phyloP scores from a whole-genome alignment of 2,113 vertebrate species.

The Hymenochirus boettgeri region DNA sequence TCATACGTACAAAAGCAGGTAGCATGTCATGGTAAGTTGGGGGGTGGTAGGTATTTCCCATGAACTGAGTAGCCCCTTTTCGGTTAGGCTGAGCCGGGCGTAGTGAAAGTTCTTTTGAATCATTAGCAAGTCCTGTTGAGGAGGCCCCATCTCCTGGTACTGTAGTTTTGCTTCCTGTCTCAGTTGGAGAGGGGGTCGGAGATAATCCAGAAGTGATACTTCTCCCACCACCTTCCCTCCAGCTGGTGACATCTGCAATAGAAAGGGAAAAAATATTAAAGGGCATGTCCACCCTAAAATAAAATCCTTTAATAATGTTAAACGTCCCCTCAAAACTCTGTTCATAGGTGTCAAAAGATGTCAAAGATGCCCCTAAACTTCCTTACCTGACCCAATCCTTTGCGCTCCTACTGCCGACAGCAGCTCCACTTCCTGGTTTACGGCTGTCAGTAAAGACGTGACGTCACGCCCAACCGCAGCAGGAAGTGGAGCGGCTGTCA shows the following conservation, averaged over 20 bases:
- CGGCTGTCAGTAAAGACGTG: too few species aligned
- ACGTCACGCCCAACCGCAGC: too few species aligned
- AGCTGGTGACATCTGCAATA: constrained; percentile 91
- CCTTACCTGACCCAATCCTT: too few species aligned
- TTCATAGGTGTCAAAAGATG: too few species aligned
- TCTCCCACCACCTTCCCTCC: constrained; percentile 98
- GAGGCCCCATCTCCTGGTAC: constrained; percentile 69
- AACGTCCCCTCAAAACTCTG: too few species aligned
- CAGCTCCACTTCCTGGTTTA: too few species aligned
- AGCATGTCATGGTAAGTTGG: constrained; percentile 96
- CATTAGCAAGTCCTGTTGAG: constrained; percentile 64
- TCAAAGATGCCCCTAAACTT: too few species aligned
- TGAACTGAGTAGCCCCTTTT: constrained; percentile 75
- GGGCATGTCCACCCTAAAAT: too few species aligned
- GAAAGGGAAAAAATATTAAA: constrained; percentile 31
- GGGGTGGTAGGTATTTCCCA: constrained; percentile 82
- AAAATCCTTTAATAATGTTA: too few species aligned
- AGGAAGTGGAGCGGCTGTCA: too few species aligned
- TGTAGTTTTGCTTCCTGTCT: constrained; percentile 79
- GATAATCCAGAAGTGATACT: constrained; percentile 83
- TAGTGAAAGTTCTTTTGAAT: constrained; percentile 85
- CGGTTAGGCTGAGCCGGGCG: constrained; percentile 83
- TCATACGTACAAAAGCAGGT: constrained; percentile 88
- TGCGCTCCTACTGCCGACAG: too few species aligned
- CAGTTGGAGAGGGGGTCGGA: constrained; percentile 78